These are phyloP conservation scores for Fundulus diaphanus DNA, from an alignment of 2,797 vertebrate genomes.

Conservation along the genomic window DNA sequence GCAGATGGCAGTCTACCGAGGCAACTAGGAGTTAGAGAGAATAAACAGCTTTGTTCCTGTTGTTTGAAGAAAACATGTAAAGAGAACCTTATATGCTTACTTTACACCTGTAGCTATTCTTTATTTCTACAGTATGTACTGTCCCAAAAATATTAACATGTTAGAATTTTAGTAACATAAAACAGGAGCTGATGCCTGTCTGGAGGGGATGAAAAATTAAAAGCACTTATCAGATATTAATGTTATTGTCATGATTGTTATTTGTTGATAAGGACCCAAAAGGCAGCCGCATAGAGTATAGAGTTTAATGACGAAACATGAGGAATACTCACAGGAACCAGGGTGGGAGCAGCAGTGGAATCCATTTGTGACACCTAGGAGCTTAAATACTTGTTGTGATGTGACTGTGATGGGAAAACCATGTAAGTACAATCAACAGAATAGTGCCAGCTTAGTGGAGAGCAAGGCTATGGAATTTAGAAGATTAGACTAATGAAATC, in stretches of 20 bases:
- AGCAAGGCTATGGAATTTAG: neutral
- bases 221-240: no score
- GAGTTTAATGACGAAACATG: no score
- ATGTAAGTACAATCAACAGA: neutral
- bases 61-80: neutral
- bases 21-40: conserved; percentile 19
- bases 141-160: neutral
- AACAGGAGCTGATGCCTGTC: neutral
- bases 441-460: neutral
- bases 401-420: neutral
- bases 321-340: no score
- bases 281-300: no score
- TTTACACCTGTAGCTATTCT: neutral
- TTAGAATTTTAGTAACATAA: neutral
- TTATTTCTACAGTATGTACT: neutral
- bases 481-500: neutral
- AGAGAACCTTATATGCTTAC: neutral
- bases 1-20: conserved; percentile 26
- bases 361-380: neutral
- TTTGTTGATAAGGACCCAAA: no score
- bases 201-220: no score
- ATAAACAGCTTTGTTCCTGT: conserved; percentile 27
- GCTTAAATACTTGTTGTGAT: neutral
- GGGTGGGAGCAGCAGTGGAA: neutral
- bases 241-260: no score